These are phyloP conservation scores for Prionailurus bengalensis DNA, from an alignment of 2,113 vertebrate species.

Conservation along the genomic window DNA sequence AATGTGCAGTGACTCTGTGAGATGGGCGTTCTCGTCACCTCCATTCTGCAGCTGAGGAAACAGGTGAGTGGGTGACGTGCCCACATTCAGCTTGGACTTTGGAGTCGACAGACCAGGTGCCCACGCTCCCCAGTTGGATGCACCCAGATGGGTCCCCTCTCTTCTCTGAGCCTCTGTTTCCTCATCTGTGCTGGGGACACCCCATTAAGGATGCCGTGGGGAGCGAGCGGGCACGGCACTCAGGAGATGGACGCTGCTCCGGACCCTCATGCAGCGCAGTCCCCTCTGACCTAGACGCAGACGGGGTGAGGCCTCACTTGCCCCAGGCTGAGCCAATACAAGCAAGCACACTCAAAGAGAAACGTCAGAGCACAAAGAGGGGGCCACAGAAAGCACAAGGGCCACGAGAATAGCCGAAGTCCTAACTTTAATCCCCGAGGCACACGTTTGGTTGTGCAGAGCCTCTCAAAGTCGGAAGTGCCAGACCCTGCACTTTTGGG, in stretches of 20 bases:
- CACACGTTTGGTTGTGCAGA: fast-evolving
- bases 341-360: background rate
- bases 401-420: fast-evolving
- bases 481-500: background rate
- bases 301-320: background rate
- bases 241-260: background rate
- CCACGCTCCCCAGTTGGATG: fast-evolving
- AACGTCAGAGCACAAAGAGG: background rate
- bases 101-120: background rate
- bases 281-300: background rate
- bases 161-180: background rate
- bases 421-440: background rate
- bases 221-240: background rate
- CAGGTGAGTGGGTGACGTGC: fast-evolving
- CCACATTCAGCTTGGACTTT: background rate
- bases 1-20: background rate
- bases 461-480: no score
- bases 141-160: background rate
- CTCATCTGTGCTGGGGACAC: background rate
- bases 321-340: background rate
- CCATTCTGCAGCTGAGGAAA: background rate
- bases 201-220: background rate
- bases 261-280: background rate
- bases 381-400: background rate
- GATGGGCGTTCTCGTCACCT: fast-evolving